Evolutionary conservation across 1,140 invertebrate genomes (phyloP).

Genomic region (Lasioglossum albipes): DNA sequence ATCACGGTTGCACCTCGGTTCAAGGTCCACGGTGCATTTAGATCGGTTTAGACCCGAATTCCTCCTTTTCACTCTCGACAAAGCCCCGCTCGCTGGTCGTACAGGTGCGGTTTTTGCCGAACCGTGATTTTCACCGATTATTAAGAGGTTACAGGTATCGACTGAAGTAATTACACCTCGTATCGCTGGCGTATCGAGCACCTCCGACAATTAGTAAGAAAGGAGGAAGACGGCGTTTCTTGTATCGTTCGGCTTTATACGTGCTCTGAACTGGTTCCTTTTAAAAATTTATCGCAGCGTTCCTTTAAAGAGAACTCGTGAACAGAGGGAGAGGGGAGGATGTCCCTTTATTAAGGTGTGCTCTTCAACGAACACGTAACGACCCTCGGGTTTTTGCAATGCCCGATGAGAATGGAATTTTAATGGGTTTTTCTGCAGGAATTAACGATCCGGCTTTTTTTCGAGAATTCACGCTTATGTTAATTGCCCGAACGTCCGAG

Average conservation of each 20-base stretch:
- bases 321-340: not conserved
- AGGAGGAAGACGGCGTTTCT: not conserved
- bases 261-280: conserved; percentile 21
- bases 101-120: conserved; percentile 24
- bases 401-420: conserved; percentile 30
- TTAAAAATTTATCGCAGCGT: conserved; percentile 31
- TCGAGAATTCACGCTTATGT: not conserved
- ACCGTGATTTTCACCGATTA: conserved; percentile 43
- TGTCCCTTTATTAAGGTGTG: conserved; percentile 18
- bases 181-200: not conserved
- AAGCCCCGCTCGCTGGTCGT: conserved; percentile 19
- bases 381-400: conserved; percentile 16
- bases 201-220: conserved; percentile 33
- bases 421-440: conserved; percentile 31
- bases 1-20: conserved; percentile 60
- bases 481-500: conserved; percentile 5
- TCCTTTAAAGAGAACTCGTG: conserved; percentile 8
- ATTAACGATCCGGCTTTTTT: conserved; percentile 11
- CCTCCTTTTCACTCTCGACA: conserved; percentile 24
- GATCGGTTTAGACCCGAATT: conserved; percentile 51
- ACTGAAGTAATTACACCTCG: not conserved
- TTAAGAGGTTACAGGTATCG: conserved; percentile 40
- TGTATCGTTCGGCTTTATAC: conserved; percentile 17
- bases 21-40: conserved; percentile 59
- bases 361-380: conserved; percentile 26